Evolutionary conservation across 1,140 invertebrate genomes (phyloP), one percentile per base, ranked within the genome.

Genomic region (Leptestheria dahalacensis): DNA sequence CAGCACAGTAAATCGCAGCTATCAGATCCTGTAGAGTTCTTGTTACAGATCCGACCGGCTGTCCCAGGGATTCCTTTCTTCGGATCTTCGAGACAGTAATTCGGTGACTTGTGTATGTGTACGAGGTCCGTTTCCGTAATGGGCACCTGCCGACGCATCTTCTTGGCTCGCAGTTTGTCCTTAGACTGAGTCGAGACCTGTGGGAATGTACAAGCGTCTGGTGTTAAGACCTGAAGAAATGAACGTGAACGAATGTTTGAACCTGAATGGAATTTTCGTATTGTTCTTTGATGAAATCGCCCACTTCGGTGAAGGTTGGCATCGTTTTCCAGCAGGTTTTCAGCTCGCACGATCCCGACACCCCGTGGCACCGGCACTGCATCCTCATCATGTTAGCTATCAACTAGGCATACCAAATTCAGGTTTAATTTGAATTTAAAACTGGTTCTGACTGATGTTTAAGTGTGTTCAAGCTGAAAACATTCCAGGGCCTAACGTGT

Each of bases 1-100:
- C 81, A 83, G 68, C 81, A 83, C 64, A 83, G 72, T 4, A 79
- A 67, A 64, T 77, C 74, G 68, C 81, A 83, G 53, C 77, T 75
- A 64, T 83, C 79, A 3, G 79, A 70, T 2, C 75, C 79, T 1
- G 65, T 63, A 0, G 78, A 74, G 0, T 77, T 78, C 63, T 76
- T 75, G 66, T 82, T 81, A 66, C 81, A 83, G 50, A 72, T 64
- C n/a, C 81, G 71, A 10, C 78, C 79, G 23, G 70, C 66, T 6
- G 81, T 83, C 1, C 81, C 81, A 4, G 79, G 65, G 56, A 83
- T 79, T 2, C 82, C 81, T 55, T 73, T 74, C 47, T 73, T 72
- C 1, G 69, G 64, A 65, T 82, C 78, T 33, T 74, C 67, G 33
- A 75, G 70, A 68, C 82, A 84, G 66, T 78, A 81, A 67, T 83